Evolutionary conservation across 2,113 vertebrate species (phyloP), one percentile per base, ranked within the genome.

Genomic region (Irena cyanogastra): DNA sequence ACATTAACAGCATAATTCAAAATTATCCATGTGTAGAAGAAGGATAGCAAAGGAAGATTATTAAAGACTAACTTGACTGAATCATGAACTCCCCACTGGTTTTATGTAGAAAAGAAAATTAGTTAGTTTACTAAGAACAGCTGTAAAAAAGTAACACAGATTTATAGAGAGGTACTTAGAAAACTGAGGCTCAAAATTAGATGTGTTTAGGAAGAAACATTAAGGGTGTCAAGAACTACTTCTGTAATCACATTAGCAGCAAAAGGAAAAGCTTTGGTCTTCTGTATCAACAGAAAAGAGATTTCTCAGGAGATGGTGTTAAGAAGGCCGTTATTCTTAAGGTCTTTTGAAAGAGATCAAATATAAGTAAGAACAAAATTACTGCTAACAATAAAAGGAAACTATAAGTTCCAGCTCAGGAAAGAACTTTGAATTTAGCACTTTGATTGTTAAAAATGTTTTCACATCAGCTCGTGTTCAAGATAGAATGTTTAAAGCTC

Each of bases 51-150:
- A 90, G 57, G 45, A 85, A 47, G 66, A 76, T 93, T 92, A 53
- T 89, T 89, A 89, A 91, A 71, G 44, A 63, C 60, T 84, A 75
- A 59, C 65, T 89, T 87, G 65, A 27, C 47, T 90, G 83, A 75
- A 82, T 87, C 19, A 54, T 88, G 47, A 87, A 63, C 70, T 93
- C 82, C 78, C 30, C 31, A 52, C 61, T 83, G 75, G 23, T 45
- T 90, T 75, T 85, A 83, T 47, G 39, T 47, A 59, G 70, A 68
- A 81, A 83, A 80, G 71, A 47, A 91, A 87, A 89, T 79, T 31
- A 85, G 33, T 59, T 93, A 16, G 59, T 90, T 95, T 95, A 76
- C 70, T 71, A 56, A 88, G 82, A 93, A 59, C 33, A 75, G 28
- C 52, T 63, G 42, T 82, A 54, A 75, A 66, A 82, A 57, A 71